Percentiles rank a stretch among this genome's conserved stretches.
phyloP scores from a whole-genome alignment of 2,797 vertebrate species.

The Miopithecus talapoin region DNA sequence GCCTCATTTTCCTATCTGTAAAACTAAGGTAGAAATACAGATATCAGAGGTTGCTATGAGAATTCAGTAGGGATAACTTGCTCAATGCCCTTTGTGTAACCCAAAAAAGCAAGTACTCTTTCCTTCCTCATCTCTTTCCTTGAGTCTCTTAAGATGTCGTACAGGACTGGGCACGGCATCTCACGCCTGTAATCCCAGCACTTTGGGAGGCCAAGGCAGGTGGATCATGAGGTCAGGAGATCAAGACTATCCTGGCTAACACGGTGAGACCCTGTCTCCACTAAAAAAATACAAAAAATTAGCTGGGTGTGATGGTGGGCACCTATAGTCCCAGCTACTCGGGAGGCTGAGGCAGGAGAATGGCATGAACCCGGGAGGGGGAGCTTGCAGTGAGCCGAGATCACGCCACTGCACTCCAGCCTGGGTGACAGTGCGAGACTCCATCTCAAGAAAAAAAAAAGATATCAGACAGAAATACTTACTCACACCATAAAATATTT shows the following conservation, averaged over 20 bases:
- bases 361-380: fast-evolving
- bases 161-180: neutral
- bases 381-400: too few relatives aligned
- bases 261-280: too few relatives aligned
- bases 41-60: neutral
- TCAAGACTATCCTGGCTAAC: too few relatives aligned
- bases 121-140: neutral
- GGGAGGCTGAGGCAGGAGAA: too few relatives aligned
- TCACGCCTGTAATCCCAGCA: too few relatives aligned
- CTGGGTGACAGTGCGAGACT: too few relatives aligned
- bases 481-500: neutral
- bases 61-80: neutral
- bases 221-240: too few relatives aligned
- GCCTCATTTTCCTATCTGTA: neutral
- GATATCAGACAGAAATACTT: neutral
- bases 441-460: neutral
- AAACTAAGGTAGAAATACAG: neutral
- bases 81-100: neutral
- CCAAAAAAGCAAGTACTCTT: neutral
- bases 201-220: too few relatives aligned
- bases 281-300: too few relatives aligned
- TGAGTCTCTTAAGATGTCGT: neutral
- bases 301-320: too few relatives aligned
- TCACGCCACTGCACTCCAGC: too few relatives aligned
- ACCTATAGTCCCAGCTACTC: too few relatives aligned